Evolutionary conservation across 1,140 invertebrate genomes (phyloP).

Genomic region (Saccostrea glomerata): DNA sequence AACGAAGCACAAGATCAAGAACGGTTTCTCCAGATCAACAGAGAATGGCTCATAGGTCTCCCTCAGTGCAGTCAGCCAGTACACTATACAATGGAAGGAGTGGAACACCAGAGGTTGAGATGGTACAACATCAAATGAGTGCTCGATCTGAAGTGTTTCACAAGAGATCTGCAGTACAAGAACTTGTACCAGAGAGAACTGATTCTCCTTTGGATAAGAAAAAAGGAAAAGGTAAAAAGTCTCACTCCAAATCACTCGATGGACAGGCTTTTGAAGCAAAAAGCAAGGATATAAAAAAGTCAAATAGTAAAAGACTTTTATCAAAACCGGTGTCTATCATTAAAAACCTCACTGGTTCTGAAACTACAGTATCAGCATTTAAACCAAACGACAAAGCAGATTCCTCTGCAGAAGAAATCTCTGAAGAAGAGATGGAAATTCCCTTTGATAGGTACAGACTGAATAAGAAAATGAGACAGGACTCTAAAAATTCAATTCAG

Average conservation of each 20-base stretch:
- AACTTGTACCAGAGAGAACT: neutral
- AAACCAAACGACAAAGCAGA: constrained; percentile 62
- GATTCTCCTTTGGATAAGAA: constrained; percentile 33
- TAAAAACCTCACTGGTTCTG: constrained; percentile 63
- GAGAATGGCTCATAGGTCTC: constrained; percentile 25
- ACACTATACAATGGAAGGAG: constrained; percentile 24
- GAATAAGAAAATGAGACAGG: constrained; percentile 43
- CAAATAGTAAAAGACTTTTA: constrained; percentile 61
- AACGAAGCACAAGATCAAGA: constrained; percentile 51
- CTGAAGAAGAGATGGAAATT: constrained; percentile 60
- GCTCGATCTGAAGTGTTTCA: neutral
- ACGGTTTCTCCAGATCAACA: constrained; percentile 54
- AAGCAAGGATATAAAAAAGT: constrained; percentile 55
- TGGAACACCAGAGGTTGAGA: neutral
- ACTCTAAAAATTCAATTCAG: constrained; percentile 50
- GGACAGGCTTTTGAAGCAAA: constrained; percentile 54
- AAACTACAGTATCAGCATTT: constrained; percentile 64
- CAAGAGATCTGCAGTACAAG: constrained; percentile 45
- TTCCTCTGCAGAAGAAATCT: constrained; percentile 58
- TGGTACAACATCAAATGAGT: neutral
- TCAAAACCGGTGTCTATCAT: constrained; percentile 61
- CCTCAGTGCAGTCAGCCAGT: constrained; percentile 5
- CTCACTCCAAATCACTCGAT: constrained; percentile 36
- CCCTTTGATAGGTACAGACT: constrained; percentile 36
- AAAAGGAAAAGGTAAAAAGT: constrained; percentile 49